Evolutionary conservation across 2,113 vertebrate species (phyloP).

Genomic region (Lepus timidus): DNA sequence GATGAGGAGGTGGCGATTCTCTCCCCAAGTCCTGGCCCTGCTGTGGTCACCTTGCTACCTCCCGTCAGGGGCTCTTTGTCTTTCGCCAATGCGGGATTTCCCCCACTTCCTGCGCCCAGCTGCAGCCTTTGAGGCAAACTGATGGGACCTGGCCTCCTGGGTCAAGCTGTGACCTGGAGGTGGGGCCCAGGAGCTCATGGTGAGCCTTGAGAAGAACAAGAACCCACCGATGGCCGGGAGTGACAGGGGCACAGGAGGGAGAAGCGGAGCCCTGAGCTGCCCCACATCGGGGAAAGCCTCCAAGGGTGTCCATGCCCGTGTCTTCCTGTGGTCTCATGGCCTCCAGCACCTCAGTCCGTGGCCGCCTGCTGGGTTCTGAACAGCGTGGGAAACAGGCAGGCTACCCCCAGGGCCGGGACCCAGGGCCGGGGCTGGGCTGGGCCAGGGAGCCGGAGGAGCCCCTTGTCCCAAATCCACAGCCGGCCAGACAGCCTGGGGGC

Average conservation of each 20-base stretch:
- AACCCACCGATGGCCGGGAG: too few species aligned
- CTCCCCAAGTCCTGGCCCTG: too few species aligned
- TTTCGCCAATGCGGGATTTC: too few species aligned
- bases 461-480: background rate
- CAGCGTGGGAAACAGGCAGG: background rate
- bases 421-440: background rate
- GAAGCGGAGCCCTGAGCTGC: too few species aligned
- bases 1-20: too few species aligned
- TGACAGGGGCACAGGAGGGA: background rate
- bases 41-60: too few species aligned
- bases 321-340: rapidly evolving
- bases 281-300: too few species aligned
- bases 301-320: rapidly evolving
- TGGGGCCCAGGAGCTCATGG: background rate
- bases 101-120: too few species aligned
- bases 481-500: background rate
- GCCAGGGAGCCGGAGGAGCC: background rate
- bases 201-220: rapidly evolving
- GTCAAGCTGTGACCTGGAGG: background rate
- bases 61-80: too few species aligned
- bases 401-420: background rate
- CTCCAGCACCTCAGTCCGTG: background rate
- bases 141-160: too few species aligned
- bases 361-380: background rate
- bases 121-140: too few species aligned